Conservation (phyloP, 2,888 invertebrate species). For the Cantharis rustica region DNA sequence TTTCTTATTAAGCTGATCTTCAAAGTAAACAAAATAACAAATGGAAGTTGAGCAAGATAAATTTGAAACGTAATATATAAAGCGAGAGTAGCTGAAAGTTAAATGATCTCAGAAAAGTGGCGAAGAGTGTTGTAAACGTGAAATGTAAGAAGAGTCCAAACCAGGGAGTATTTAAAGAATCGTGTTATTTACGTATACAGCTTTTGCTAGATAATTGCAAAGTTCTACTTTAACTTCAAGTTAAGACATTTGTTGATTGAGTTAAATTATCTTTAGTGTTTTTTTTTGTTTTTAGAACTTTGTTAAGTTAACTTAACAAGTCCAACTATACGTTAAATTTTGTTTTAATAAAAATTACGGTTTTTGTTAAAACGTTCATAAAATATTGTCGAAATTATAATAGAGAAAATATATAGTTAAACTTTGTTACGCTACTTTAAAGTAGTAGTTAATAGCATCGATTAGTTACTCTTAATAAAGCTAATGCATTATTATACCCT, state of each 20-base stretch:
- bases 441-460: background rate
- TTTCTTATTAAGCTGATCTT: slow-evolving; percentile 10
- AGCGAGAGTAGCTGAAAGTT: slow-evolving; percentile 11
- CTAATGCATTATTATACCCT: background rate
- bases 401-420: background rate
- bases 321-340: background rate
- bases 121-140: slow-evolving; percentile 11
- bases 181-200: slow-evolving; percentile 12
- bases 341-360: background rate
- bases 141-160: slow-evolving; percentile 9
- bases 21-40: slow-evolving; percentile 13
- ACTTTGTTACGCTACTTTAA: background rate
- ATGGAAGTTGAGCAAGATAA: slow-evolving; percentile 13
- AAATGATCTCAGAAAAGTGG: slow-evolving; percentile 17
- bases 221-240: slow-evolving; percentile 4
- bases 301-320: background rate
- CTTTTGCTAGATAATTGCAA: slow-evolving; percentile 9
- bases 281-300: background rate
- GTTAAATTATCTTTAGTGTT: slow-evolving; percentile 3
- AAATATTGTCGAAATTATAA: background rate
- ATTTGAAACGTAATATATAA: slow-evolving; percentile 16
- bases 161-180: slow-evolving; percentile 12
- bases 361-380: background rate
- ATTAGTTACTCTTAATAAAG: background rate
- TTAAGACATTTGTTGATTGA: slow-evolving; percentile 7